Evolutionary conservation across 2,113 vertebrate species (phyloP), one percentile per base, ranked within the genome.

Genomic region (Carassius carassius): DNA sequence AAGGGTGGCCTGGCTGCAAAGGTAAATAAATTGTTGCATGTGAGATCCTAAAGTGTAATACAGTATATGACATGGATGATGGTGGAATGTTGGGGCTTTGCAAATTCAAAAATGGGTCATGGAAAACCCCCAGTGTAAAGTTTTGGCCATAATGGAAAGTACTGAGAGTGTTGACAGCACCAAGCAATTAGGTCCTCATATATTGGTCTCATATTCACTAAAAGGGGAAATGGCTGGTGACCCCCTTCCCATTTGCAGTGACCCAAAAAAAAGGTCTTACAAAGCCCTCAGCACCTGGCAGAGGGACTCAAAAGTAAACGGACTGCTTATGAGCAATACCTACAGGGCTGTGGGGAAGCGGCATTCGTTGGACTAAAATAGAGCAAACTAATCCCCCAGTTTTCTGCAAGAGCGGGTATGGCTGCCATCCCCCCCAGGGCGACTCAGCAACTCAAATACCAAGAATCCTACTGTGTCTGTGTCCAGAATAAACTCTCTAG

Each of bases 401-500:
- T 85, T 81, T 84, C 76, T 83, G 81, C 69, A 69, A 83, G 76
- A 86, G 81, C 5, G 58, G 80, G 80, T 74, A 83, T 11, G 58
- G 69, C 81, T 69, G 58, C 76, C 76, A 67, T 65, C 75, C 51
- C 83, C 63, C 58, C 41, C 60, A 60, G 81, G 81, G 81, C 65
- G 17, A 51, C 70, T 86, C 49, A 62, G 84, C 76, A 84, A 84
- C 60, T 49, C 58, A 70, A 72, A 62, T 81, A 70, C 70, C 69
- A 86, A 88, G 81, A 81, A 86, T 86, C 62, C 86, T 75, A 84
- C 37, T 62, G 60, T 80, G 78, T 23, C 32, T 47, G 41, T 84
- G 56, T 84, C 77, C 84, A 86, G 79, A 86, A 84, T 86, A 85
- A 88, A 86, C 87, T 86, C 77, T 41, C 29, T 41, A 69, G 81